Evolutionary conservation across 2,888 invertebrate genomes (phyloP), one percentile per base, ranked within the genome.

Genomic region (Xylota segnis): DNA sequence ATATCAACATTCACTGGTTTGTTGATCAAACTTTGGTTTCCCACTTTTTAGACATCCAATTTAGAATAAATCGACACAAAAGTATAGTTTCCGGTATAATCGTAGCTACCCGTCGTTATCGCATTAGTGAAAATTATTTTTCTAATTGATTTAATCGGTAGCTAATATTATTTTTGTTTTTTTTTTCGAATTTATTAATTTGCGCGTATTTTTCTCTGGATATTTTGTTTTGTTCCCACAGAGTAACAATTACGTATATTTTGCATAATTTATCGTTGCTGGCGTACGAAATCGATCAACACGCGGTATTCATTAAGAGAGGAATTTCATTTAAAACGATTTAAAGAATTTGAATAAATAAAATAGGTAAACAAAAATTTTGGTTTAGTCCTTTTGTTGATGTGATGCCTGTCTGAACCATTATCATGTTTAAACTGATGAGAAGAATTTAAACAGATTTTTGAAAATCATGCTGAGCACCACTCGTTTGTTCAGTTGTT

Each of bases 211-310:
- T 50, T 37, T 54, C 40, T 27, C 14, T 27, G 40, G 10, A 16
- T 40, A 27, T 54, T 18, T 10, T 18, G 45, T 23, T 54, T 54
- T 47, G n/a, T 27, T 12, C 32, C 47, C 23, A 12, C 10, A 32
- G 18, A 23, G 23, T 32, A 29, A 32, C 29, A 66, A 23, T 54
- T 14, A n/a, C n/a, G n/a, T n/a, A n/a, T n/a, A 32, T 58, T 34
- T 58, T 5, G 7, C 6, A 14, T 23, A 14, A 29, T 54, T 56
- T 12, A 40, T 54, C 14, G n/a, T 16, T 54, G 6, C 18, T 37
- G 40, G 43, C 72, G 43, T 37, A 43, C 18, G 54, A 43, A 72
- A 54, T 61, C 54, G 7, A 52, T 74, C 61, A 63, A 40, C 63
- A 74, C 18, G 23, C 18, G 52, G 9, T 43, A 10, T 16, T 16